These are phyloP conservation scores for Cydia pomonella DNA, from an alignment of 1,140 invertebrate genomes.

Conservation along the genomic window DNA sequence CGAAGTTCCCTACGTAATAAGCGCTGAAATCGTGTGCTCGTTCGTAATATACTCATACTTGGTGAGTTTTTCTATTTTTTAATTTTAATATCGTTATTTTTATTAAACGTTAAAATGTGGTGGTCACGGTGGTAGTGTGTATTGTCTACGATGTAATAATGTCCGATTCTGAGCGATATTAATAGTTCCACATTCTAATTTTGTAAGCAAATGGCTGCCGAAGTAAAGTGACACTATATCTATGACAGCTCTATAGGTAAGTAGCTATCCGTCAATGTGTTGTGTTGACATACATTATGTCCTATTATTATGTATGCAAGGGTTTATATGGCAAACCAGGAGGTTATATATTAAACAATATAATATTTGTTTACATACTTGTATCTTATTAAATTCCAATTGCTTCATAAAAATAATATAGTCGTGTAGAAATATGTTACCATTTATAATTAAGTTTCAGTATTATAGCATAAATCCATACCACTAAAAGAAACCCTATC, in stretches of 20 bases:
- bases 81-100: constrained; percentile 43
- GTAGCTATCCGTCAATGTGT: constrained; percentile 28
- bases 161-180: constrained; percentile 53
- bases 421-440: too few species aligned
- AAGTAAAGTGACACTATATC: constrained; percentile 68
- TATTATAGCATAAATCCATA: too few species aligned
- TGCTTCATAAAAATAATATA: too few species aligned
- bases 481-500: too few species aligned
- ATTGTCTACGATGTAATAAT: constrained; percentile 36
- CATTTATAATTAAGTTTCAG: too few species aligned
- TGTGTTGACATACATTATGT: constrained; percentile 25
- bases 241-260: constrained; percentile 45
- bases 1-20: constrained; percentile 78
- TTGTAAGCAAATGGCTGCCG: constrained; percentile 81
- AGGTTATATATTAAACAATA: background rate
- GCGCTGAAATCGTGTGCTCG: constrained; percentile 78
- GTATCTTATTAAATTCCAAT: constrained; percentile 4
- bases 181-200: constrained; percentile 75
- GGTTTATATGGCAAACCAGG: background rate
- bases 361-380: background rate
- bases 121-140: background rate
- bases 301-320: background rate
- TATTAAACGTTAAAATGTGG: constrained; percentile 33
- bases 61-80: constrained; percentile 70
- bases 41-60: constrained; percentile 66